Percentiles rank a stretch among this genome's conserved stretches.
These are phyloP conservation scores for Stenodema calcarata DNA, from an alignment of 2,888 invertebrate genomes.

Conservation along the genomic window DNA sequence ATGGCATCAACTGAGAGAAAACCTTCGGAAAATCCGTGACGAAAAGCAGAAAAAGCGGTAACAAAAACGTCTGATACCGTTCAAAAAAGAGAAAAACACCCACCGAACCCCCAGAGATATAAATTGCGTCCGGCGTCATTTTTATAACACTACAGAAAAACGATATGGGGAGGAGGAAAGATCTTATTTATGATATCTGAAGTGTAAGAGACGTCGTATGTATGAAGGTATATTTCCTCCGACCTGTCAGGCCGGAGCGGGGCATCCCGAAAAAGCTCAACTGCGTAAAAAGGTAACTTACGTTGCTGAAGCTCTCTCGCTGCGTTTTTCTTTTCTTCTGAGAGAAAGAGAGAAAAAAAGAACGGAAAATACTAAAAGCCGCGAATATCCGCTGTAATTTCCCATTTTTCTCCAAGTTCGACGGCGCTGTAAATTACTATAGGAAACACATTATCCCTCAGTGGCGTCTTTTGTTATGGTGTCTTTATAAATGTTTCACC, in stretches of 20 bases:
- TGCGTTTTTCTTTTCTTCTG: not conserved
- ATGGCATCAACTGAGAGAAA: too few relatives aligned
- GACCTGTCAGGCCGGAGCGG: not conserved
- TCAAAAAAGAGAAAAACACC: not conserved
- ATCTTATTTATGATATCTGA: conserved; percentile 27
- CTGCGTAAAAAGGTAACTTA: conserved; percentile 30
- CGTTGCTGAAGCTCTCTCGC: not conserved
- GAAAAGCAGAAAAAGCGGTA: too few relatives aligned
- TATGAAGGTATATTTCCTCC: conserved; percentile 21
- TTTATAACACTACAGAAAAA: conserved; percentile 14
- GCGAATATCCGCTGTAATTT: not conserved
- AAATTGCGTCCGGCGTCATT: conserved; percentile 18
- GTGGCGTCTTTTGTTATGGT: not conserved
- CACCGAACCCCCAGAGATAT: not conserved
- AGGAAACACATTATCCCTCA: conserved; percentile 22
- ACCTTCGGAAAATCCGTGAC: too few relatives aligned
- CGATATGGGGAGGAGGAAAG: not conserved
- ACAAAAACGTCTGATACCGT: not conserved
- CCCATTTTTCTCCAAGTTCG: conserved; percentile 18
- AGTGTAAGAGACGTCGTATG: not conserved
- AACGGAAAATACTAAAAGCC: not conserved
- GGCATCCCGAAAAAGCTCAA: conserved; percentile 18
- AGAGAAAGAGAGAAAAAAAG: not conserved
- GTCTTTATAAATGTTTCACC: conserved; percentile 37
- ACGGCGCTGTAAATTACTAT: conserved; percentile 22